Conservation (phyloP, 2,797 vertebrate genomes). For the Sebastes itinus region DNA sequence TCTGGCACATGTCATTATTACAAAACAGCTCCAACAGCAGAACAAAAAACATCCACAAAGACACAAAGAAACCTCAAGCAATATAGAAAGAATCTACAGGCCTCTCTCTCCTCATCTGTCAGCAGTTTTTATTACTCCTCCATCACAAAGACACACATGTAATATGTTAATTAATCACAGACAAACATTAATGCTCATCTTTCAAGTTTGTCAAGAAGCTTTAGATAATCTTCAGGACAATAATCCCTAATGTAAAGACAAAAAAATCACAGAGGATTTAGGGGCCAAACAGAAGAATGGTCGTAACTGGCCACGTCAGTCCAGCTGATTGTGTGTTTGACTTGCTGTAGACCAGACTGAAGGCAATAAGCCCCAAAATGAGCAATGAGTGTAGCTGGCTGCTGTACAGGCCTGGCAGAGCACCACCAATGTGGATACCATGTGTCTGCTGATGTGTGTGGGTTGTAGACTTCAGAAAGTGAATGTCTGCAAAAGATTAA, state of each 20-base stretch:
- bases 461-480: neutral
- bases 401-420: neutral
- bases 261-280: neutral
- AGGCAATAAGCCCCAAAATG: neutral
- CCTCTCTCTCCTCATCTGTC: neutral
- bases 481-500: conserved; percentile 1
- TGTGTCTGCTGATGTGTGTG: conserved; percentile 8
- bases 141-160: neutral
- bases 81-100: neutral
- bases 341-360: neutral
- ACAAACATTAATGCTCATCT: neutral
- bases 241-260: neutral
- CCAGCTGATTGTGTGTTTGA: neutral
- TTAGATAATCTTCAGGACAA: neutral
- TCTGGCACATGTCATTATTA: neutral
- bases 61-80: neutral
- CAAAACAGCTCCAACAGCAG: neutral
- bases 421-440: conserved; percentile 19
- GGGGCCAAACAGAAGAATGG: neutral
- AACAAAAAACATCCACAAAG: neutral
- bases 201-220: neutral
- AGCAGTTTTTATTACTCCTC: neutral
- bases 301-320: neutral
- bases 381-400: neutral
- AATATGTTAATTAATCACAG: neutral